Base-by-base conservation (phyloP, 2,113 vertebrate species). In the Oceanodroma tethys region DNA sequence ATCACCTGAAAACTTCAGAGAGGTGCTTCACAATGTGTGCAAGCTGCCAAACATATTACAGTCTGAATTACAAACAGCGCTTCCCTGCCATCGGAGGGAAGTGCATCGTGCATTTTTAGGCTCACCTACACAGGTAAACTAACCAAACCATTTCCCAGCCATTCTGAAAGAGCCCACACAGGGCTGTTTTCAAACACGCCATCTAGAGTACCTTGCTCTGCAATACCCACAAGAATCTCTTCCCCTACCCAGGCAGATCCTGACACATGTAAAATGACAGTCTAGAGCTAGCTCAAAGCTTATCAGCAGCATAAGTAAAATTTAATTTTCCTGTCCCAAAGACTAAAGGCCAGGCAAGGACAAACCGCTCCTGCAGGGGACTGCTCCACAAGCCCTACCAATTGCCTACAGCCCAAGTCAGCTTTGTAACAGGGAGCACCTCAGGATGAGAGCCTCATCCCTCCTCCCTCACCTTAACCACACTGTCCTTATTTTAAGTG, bases 21-120 rank as follows among this genome's bases (percentile, higher is more conserved):
- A 56, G 20, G 5, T 4, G 8, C n/a, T 58, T 47, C n/a, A 20
- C 52, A 34, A 19, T 0, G 4, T 4, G 7, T 2, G 5, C 19
- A 40, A 67, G 18, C 53, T 58, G 20, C 5, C 66, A 70, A 18
- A 16, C 5, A 7, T 1, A 1, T 9, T 4, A 16, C 47, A 50
- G 38, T 4, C 11, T 13, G 38, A 71, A 52, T 27, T 16, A 84
- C 86, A 58, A 67, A 13, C 21, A 34, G 52, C 10, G 12, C 42
- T 56, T 40, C 63, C 36, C 67, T 66, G 45, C 45, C 66, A 13
- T 38, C 27, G 43, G 2, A 34, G 13, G 30, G 9, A 38, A 29
- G 48, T 0, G 6, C 30, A 21, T 5, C 4, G 30, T 13, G 9
- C 6, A 22, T 65, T 80, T 90, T 9, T 10, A 59, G 67, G 45